Evolutionary conservation across 2,888 invertebrate species (phyloP).

Genomic region (Sarcophaga subvicina): DNA sequence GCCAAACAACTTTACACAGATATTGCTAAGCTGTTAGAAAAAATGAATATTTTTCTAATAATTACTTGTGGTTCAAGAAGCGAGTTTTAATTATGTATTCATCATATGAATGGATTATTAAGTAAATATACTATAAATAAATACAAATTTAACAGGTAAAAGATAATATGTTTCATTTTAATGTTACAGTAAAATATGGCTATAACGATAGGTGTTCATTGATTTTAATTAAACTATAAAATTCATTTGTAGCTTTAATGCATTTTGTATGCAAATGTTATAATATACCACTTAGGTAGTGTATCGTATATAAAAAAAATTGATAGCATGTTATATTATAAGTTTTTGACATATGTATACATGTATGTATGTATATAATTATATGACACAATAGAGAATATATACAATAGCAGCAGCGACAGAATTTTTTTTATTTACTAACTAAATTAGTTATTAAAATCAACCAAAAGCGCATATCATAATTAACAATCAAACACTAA

Average conservation of each 20-base stretch:
- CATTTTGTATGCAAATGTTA: not conserved
- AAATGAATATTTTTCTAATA: too few species aligned
- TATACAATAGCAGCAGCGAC: not conserved
- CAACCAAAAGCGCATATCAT: constrained; percentile 1
- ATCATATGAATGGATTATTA: not conserved
- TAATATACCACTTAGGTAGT: not conserved
- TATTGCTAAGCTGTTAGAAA: too few species aligned
- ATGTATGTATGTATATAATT: too few species aligned
- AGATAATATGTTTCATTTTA: not conserved
- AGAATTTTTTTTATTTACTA: not conserved
- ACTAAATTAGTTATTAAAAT: constrained; percentile 12
- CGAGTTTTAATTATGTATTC: too few species aligned
- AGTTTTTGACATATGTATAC: not conserved
- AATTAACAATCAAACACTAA: not conserved
- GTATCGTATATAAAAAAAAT: too few species aligned
- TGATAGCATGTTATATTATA: not conserved
- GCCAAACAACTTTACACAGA: too few species aligned
- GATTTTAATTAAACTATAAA: not conserved
- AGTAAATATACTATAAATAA: constrained; percentile 1
- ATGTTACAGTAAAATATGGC: too few species aligned
- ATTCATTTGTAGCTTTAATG: not conserved
- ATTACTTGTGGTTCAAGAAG: too few species aligned
- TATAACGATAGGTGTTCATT: too few species aligned
- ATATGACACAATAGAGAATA: not conserved
- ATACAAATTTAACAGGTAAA: not conserved